Conservation (phyloP, 2,888 invertebrate genomes). For the Antitype chi region DNA sequence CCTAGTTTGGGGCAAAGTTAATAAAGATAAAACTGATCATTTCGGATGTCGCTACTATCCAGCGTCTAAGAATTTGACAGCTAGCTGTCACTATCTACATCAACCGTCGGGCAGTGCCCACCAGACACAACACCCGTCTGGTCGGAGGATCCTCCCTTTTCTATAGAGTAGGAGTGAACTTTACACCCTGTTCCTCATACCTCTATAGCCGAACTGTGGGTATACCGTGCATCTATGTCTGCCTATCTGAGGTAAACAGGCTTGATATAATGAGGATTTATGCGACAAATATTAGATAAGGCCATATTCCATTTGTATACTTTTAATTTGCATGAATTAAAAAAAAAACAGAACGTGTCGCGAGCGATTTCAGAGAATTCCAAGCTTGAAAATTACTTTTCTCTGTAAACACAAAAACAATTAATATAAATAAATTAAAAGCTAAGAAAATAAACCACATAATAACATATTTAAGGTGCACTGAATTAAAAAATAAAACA, state of each 20-base stretch:
- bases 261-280: neutral
- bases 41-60: no score
- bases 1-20: no score
- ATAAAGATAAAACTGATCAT: no score
- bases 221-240: neutral
- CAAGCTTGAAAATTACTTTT: slow-evolving; percentile 13
- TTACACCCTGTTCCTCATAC: no score
- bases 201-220: no score
- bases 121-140: no score
- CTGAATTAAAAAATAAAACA: slow-evolving; percentile 68
- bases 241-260: neutral
- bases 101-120: no score
- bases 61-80: no score
- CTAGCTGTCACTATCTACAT: no score
- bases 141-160: no score
- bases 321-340: slow-evolving; percentile 6
- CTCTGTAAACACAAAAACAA: slow-evolving; percentile 30
- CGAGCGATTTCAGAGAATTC: neutral
- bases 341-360: neutral
- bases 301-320: neutral
- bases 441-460: slow-evolving; percentile 56
- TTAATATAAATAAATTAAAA: slow-evolving; percentile 59
- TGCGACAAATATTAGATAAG: neutral
- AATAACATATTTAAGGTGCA: slow-evolving; percentile 59
- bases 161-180: no score